A percentile compares a stretch with the other conserved stretches of the same genome.
Conservation (phyloP, 2,888 invertebrate species). For the Dasysyrphus tricinctus region DNA sequence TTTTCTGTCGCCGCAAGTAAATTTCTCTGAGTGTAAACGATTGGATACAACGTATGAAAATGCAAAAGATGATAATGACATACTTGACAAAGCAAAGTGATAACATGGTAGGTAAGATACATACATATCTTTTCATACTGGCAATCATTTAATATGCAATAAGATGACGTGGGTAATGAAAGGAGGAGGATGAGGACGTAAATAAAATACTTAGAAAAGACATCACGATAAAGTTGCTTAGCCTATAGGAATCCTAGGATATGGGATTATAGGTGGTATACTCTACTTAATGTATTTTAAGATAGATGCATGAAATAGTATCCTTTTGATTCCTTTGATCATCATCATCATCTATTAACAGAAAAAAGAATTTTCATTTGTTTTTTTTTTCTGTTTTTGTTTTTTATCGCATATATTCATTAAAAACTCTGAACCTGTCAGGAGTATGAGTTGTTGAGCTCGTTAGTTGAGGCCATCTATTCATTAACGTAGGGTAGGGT, state of each 20-base stretch:
- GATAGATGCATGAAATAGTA: not conserved
- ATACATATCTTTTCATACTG: not conserved
- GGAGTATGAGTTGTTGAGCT: not conserved
- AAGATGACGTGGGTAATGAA: not conserved
- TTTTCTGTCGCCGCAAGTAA: too few relatives aligned
- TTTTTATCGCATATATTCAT: not conserved
- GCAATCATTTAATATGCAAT: slow-evolving; percentile 37
- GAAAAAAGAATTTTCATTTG: not conserved
- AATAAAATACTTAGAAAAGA: too few relatives aligned
- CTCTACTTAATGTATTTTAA: not conserved
- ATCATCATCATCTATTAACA: not conserved
- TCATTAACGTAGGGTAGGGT: not conserved
- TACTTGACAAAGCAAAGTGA: slow-evolving; percentile 19
- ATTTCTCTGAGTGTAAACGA: not conserved
- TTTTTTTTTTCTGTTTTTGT: not conserved
- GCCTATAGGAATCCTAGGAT: too few relatives aligned
- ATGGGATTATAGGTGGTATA: too few relatives aligned
- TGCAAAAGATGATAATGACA: slow-evolving; percentile 34
- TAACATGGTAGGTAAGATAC: not conserved
- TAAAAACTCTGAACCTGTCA: not conserved
- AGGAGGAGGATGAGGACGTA: not conserved
- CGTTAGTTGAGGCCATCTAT: not conserved
- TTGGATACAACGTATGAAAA: too few relatives aligned
- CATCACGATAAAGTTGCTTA: too few relatives aligned
- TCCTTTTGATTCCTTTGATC: not conserved